These are phyloP conservation scores for Poecilia wingei DNA, from an alignment of 2,797 vertebrate species.

Conservation along the genomic window DNA sequence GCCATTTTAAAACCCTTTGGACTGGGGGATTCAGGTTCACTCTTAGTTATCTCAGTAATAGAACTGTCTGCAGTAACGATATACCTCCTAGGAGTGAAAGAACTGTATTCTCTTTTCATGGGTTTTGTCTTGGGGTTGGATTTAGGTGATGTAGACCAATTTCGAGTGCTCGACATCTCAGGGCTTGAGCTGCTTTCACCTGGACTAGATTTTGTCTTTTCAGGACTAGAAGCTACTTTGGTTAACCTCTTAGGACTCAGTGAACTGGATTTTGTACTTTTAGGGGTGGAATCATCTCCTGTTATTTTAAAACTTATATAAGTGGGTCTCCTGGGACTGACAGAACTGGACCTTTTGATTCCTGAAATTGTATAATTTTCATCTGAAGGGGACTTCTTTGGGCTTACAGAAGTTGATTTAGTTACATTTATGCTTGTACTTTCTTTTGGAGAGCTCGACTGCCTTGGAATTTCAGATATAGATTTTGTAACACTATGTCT, in stretches of 20 bases:
- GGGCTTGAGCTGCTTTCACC: neutral
- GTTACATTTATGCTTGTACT: neutral
- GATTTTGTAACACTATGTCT: neutral
- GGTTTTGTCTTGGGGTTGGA: neutral
- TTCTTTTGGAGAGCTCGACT: neutral
- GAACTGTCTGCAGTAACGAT: neutral
- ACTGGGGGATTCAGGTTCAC: neutral
- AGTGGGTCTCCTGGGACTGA: constrained; percentile 2
- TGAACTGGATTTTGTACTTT: constrained; percentile 2
- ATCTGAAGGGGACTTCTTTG: neutral
- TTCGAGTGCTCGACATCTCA: neutral
- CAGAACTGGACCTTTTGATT: neutral
- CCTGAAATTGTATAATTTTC: neutral
- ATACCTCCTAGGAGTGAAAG: neutral
- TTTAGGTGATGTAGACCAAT: constrained; percentile 18
- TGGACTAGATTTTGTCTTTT: constrained; percentile 1
- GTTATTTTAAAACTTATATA: neutral
- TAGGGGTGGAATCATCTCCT: neutral
- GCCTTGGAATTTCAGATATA: neutral
- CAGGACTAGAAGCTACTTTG: neutral
- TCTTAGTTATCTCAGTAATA: neutral
- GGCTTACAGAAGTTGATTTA: constrained; percentile 7
- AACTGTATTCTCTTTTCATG: constrained; percentile 20
- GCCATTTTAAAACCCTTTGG: neutral
- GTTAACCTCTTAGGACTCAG: neutral